Conservation (phyloP, 2,113 vertebrate species). For the Chloroceryle aenea region DNA sequence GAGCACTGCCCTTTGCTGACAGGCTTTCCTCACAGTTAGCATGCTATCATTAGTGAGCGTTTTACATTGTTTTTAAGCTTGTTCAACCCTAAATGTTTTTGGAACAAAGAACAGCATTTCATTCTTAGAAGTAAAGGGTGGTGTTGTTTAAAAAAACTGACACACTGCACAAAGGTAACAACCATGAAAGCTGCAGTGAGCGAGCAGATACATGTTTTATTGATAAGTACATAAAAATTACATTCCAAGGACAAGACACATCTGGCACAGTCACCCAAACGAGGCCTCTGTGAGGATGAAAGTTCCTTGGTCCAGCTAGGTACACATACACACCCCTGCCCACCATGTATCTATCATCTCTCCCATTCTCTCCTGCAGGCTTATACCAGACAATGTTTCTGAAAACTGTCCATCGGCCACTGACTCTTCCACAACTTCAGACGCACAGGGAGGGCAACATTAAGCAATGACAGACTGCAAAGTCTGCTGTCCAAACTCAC, state of each 20-base stretch:
- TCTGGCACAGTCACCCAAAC: background rate
- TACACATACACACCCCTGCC: background rate
- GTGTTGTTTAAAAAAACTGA: background rate
- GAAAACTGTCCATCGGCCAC: background rate
- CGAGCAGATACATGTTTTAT: fast-evolving
- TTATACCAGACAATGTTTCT: background rate
- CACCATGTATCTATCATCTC: fast-evolving
- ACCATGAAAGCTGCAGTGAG: background rate
- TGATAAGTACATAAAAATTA: background rate
- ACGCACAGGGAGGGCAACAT: background rate
- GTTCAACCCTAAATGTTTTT: too few relatives aligned
- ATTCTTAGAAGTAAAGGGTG: background rate
- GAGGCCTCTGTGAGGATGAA: background rate
- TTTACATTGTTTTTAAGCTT: background rate
- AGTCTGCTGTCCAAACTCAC: background rate
- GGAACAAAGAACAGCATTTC: background rate
- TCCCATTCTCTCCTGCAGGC: background rate
- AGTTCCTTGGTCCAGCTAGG: background rate
- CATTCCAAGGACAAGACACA: background rate
- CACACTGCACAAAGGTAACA: background rate
- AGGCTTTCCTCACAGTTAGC: background rate
- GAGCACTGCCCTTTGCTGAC: background rate
- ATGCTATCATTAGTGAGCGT: background rate
- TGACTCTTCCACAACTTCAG: background rate
- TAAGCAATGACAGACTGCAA: background rate